Evolutionary conservation across 2,888 invertebrate species (phyloP).

Genomic region (Aspidiotus destructor): DNA sequence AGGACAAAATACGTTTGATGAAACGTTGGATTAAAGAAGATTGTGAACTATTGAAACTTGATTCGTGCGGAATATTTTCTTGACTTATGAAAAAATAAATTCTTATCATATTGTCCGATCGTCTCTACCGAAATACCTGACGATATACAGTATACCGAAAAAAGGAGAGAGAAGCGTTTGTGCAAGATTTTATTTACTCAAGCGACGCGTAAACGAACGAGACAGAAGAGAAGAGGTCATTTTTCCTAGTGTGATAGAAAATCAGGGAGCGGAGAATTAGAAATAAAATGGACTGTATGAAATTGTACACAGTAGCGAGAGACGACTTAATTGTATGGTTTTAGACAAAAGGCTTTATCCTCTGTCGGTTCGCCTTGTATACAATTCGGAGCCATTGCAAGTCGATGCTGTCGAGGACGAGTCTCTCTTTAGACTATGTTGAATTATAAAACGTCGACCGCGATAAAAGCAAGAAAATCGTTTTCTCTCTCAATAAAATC

Average conservation of each 20-base stretch:
- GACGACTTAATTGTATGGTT: neutral
- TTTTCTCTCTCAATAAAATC: too few relatives aligned
- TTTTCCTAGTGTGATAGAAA: neutral
- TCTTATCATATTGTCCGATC: neutral
- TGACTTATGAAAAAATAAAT: too few relatives aligned
- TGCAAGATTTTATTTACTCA: neutral
- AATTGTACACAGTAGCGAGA: neutral
- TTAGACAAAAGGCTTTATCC: neutral
- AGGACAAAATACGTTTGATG: too few relatives aligned
- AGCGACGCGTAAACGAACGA: neutral
- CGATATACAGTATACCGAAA: too few relatives aligned
- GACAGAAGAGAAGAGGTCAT: neutral
- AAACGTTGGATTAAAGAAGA: too few relatives aligned
- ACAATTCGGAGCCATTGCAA: neutral
- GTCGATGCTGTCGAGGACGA: neutral
- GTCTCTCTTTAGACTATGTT: too few relatives aligned
- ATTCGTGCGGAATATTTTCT: too few relatives aligned
- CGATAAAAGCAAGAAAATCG: too few relatives aligned
- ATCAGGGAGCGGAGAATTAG: neutral
- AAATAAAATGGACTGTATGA: neutral
- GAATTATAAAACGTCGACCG: too few relatives aligned
- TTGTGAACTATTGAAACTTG: too few relatives aligned
- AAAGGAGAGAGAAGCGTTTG: neutral
- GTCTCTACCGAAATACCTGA: neutral
- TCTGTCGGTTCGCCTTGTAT: neutral